Evolutionary conservation across 92 coral and sea anemone species (phyloP), one percentile per base, ranked within the genome.

Genomic region (Zoanthus sansibaricus): DNA sequence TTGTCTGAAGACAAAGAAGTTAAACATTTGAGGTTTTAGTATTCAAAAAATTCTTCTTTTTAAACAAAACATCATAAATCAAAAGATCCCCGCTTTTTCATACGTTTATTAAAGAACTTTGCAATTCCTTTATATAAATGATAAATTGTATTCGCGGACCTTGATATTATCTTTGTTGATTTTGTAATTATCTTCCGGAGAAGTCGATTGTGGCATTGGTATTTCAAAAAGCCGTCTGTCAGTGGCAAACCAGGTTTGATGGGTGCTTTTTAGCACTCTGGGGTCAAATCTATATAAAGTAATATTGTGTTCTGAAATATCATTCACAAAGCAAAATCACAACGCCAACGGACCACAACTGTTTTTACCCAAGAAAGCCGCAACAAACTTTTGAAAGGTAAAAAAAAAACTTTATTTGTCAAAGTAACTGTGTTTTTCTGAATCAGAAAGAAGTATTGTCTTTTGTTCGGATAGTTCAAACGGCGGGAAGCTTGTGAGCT

Each of bases 161-260:
- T 80, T 80, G 56, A 62, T 80, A 80, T 80, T 66, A 64, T 47
- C 67, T 80, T 80, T 68, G 85, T 80, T 80, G 85, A 80, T 80
- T 9, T 74, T 47, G 64, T 80, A 80, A 80, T 80, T 80, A 80
- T 75, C 73, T 80, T 80, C 85, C 85, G 85, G 85, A n/a, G 56
- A 10, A 67, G 25, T 62, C 85, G 46, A 44, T 80, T 80, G 75
- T 80, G 74, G 85, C 64, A 80, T 80, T 67, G 85, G 85, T 66
- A 62, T 80, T 80, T 80, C 66, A 58, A 80, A 64, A 67, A 64
- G 33, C 71, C 85, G 85, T 64, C 75, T 80, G 85, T 80, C 85
- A 80, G 85, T 80, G 85, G 85, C n/a, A 47, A 46, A 80, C 85
- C 85, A 25, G 37, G 59, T 12, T 48, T 62, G 85, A 80, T 62